A percentile compares a stretch with the other conserved stretches of the same genome.
Conservation (phyloP, 23 tunicate species). For the Styela clava region DNA sequence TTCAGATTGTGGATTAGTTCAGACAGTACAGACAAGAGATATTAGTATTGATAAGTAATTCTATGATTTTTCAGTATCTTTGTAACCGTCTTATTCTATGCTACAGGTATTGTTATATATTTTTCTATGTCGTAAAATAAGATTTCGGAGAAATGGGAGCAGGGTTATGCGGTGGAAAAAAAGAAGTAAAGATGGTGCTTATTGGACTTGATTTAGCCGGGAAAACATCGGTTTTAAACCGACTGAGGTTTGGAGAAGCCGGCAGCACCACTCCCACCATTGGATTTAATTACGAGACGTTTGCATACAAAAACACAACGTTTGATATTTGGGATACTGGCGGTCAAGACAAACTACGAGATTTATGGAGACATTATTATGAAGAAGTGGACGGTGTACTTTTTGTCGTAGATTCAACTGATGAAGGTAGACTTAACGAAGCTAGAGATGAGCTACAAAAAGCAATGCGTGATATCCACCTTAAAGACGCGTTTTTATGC, state of each 20-base stretch:
- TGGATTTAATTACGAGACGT: constrained; percentile 79
- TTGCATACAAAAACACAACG: constrained; percentile 39
- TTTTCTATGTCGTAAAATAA: background rate
- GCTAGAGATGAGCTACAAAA: constrained; percentile 74
- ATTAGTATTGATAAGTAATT: too few species aligned
- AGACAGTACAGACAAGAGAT: too few species aligned
- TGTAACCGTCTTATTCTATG: too few species aligned
- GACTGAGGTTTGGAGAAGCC: constrained; percentile 53
- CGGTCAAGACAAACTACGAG: constrained; percentile 84
- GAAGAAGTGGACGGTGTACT: constrained; percentile 77
- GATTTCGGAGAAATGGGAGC: constrained; percentile 25
- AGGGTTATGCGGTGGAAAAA: constrained; percentile 38
- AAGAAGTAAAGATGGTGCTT: constrained; percentile 52
- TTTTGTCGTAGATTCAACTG: constrained; percentile 78
- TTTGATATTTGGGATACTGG: constrained; percentile 90
- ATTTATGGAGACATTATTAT: constrained; percentile 83
- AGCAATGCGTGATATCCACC: constrained; percentile 73
- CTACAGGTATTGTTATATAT: constrained; percentile 4
- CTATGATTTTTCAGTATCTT: too few species aligned
- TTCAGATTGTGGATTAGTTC: too few species aligned
- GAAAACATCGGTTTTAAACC: constrained; percentile 73
- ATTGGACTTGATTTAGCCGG: constrained; percentile 87
- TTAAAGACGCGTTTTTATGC: constrained; percentile 57
- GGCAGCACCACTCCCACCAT: constrained; percentile 86
- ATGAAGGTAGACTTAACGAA: constrained; percentile 46